Base-by-base conservation (phyloP, 2,113 vertebrate species). In the Recurvirostra avosetta region DNA sequence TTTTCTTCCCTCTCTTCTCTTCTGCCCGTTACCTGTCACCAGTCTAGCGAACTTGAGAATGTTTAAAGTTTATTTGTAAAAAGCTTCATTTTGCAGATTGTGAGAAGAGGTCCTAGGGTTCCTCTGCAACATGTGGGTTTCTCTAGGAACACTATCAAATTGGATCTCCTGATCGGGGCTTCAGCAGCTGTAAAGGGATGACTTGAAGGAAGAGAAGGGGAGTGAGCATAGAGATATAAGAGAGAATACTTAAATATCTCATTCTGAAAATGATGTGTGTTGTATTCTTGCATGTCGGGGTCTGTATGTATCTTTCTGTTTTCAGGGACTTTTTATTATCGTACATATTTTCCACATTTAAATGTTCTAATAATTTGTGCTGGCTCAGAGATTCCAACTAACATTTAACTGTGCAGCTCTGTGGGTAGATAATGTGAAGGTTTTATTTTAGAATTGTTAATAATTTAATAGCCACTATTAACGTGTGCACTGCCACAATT, bases 161-260 rank as follows among this genome's bases (percentile, higher is more conserved):
- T 1, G 2, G 21, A 14, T 63, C 38, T 78, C 12, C 9, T 1
- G 1, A 2, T 19, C 2, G 0, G 16, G 34, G 30, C n/a, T 63
- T 84, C 26, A 30, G 49, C 62, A 79, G 22, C 34, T n/a, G 23
- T 47, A 59, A 59, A 52, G 50, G 32, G 4, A 43, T 49, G 45
- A 49, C 66, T 61, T 59, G 38, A 22, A 74, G 55, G 36, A 58
- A 74, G 29, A 67, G 15, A 74, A 80, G 49, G 7, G 27, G 45
- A 40, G 53, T 34, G 18, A 59, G 9, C 36, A 16, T 11, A 45
- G 34, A 80, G 25, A n/a, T 43, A 6, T 8, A 25, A 40, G 23
- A 80, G 15, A 49, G 22, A 74, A 52, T 65, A 32, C 21, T 74
- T 67, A 38, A 67, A 43, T 66, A 38, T 12, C 21, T 79, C 15